phyloP scores from a whole-genome alignment of 2,113 vertebrate species.

The Myrmophylax atrothorax region DNA sequence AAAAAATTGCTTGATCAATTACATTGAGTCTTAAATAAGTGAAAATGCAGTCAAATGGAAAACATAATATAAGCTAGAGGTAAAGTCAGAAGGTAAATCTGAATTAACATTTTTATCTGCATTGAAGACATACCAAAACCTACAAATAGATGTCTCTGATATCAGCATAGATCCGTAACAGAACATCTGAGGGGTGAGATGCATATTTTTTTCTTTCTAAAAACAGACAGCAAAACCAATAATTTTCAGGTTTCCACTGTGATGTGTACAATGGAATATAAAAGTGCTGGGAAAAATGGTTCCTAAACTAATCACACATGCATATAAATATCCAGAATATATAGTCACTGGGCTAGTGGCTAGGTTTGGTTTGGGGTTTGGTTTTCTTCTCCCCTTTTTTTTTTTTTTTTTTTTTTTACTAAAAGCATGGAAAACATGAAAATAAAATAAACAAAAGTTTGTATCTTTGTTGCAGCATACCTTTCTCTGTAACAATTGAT shows the following conservation, averaged over 20 bases:
- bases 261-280: neutral
- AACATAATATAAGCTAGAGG: neutral
- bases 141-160: neutral
- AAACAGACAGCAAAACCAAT: neutral
- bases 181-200: neutral
- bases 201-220: neutral
- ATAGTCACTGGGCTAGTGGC: too few relatives aligned
- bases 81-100: neutral
- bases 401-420: neutral
- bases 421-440: neutral
- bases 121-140: neutral
- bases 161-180: neutral
- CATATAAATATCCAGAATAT: neutral
- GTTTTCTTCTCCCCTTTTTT: neutral
- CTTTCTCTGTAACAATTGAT: neutral
- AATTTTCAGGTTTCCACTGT: neutral
- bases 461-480: neutral
- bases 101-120: neutral
- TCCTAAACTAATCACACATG: neutral
- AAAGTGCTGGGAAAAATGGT: neutral
- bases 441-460: neutral
- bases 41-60: neutral
- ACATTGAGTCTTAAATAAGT: neutral
- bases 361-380: neutral
- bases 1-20: neutral